These are phyloP conservation scores for Melipona quadrifasciata DNA, from an alignment of 1,140 invertebrate genomes.

Conservation along the genomic window DNA sequence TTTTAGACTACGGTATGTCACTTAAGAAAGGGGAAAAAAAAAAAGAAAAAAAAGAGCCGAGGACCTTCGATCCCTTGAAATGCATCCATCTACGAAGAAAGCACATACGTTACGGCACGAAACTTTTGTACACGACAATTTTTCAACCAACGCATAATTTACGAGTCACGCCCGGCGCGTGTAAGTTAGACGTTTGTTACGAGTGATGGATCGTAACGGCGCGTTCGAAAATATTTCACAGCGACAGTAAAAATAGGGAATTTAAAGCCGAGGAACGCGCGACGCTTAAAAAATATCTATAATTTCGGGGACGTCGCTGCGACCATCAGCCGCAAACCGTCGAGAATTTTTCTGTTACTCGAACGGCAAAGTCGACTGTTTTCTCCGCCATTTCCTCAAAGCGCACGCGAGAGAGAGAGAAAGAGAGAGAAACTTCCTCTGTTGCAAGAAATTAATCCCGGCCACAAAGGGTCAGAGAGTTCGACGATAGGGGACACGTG, in stretches of 20 bases:
- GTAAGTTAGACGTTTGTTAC: neutral
- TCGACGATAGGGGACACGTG: neutral
- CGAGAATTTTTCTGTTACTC: neutral
- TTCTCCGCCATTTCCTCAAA: neutral
- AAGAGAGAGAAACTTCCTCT: neutral
- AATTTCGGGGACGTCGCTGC: neutral
- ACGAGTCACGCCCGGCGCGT: neutral
- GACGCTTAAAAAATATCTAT: neutral
- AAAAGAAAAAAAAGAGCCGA: neutral
- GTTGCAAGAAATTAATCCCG: constrained; percentile 18
- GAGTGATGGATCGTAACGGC: neutral
- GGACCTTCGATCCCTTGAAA: neutral
- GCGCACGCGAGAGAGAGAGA: too few species aligned
- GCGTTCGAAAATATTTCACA: neutral
- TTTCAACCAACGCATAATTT: neutral
- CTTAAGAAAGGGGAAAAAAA: too few species aligned
- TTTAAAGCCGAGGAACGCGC: neutral
- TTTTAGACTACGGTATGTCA: too few species aligned
- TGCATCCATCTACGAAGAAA: neutral
- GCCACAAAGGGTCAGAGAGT: neutral
- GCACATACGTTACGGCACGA: neutral
- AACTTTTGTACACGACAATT: neutral
- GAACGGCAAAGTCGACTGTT: neutral
- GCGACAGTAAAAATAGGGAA: neutral
- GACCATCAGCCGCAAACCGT: neutral